Base-by-base conservation (phyloP, 2,888 invertebrate species). In the Frankliniella fusca region DNA sequence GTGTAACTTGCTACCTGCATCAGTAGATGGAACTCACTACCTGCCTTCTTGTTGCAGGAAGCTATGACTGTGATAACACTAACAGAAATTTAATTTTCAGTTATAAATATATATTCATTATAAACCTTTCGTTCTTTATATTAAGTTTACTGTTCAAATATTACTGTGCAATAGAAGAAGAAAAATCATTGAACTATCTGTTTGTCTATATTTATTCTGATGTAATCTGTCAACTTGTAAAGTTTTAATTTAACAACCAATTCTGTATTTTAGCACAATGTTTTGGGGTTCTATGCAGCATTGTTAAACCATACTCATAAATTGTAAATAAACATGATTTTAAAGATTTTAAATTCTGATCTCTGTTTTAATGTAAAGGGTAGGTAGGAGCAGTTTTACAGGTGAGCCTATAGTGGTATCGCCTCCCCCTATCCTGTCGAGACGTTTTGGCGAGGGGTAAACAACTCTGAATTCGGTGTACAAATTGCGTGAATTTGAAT, bases 31-130 rank as follows among this genome's bases (percentile, higher is more conserved):
- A 38, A 38, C 38, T 38, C 38, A 38, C 38, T 38, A 38, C 38
- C 38, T 54, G 15, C 18, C 54, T 12, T 15, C 0, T 20, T 20
- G 12, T 23, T 10, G 70, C 12, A 76, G 27, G 70, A 76, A 27
- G 23, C 10, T n/a, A 76, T 76, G 70, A 76, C 70, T 76, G 70
- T 76, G 70, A 76, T 76, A 76, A 76, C 70, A 27, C 12, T 11
- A 27, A 76, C 3, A 27, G 27, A 76, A 12, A 23, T 23, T 23
- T 27, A 23, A 23, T 76, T 23, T 76, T 23, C 12, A 27, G 27
- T 76, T 23, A 11, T 23, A 27, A 7, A 23, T 70, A 70, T 27
- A 76, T 76, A 76, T 12, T 76, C 3, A 27, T 12, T 15, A 20
- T 15, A 54, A 12, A 38, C 38, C 38, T n/a, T 61, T 61, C n/a